Evolutionary conservation across 2,113 vertebrate species (phyloP), one percentile per base, ranked within the genome.

Genomic region (Bucco capensis): DNA sequence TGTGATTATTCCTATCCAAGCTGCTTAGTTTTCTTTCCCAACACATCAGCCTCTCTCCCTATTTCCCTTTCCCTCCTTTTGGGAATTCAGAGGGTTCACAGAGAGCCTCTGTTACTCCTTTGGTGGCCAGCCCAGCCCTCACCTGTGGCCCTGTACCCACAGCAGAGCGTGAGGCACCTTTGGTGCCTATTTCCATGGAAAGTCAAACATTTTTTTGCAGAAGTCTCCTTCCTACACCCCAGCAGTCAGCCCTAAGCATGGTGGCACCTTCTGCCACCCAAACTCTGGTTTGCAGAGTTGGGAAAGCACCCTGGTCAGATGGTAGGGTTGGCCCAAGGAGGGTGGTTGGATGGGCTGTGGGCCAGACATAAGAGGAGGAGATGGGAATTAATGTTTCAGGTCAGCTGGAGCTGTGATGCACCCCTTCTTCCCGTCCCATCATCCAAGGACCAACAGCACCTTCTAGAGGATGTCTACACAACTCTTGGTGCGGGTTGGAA

Each of bases 301-400:
- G 12, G 2, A 8, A 66, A 50, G 15, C 10, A 24, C 7, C 11
- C 1, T 1, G 14, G 12, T 6, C 1, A 6, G 13, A 9, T 22
- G 19, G 19, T 9, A 23, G 14, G 14, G 14, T 4, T 58, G 40
- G 28, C 9, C 33, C 2, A 0, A 18, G 25, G 19, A 69, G 6
- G 31, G 3, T 6, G 4, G 8, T 10, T 2, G 4, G 7, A 3
- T 47, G 24, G 23, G 12, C 13, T 58, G 23, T 28, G 47, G 38
- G 19, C 28, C 17, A 42, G 31, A 31, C 0, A 5, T 25, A 44
- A 30, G 4, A 64, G 12, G 10, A 35, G 2, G 2, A 64, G 7
- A 7, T 5, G 9, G 30, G 27, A 75, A 27, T 21, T 19, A 31
- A 22, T 57, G 19, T 42, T 40, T 21, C 28, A 42, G 16, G 60